A percentile compares a stretch with the other conserved stretches of the same genome.
phyloP scores from a whole-genome alignment of 2,797 vertebrate species.

The Alauda arvensis region DNA sequence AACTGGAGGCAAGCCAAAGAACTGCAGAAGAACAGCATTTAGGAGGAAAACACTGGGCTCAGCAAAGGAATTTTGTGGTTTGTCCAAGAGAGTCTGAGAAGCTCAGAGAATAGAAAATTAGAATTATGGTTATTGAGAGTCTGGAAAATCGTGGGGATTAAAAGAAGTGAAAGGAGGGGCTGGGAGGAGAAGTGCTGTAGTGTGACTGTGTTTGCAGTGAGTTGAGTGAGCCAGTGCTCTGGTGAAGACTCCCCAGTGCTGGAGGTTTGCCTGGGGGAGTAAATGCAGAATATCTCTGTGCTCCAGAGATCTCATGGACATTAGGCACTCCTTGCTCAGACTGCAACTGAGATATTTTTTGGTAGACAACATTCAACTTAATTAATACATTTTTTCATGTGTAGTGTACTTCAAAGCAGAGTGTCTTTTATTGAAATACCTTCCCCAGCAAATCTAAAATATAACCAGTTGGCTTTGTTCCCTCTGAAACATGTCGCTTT shows the following conservation, averaged over 20 bases:
- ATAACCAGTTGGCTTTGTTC: neutral
- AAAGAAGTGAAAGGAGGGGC: neutral
- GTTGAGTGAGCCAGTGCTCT: rapidly evolving
- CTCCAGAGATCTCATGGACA: neutral
- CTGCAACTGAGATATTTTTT: neutral
- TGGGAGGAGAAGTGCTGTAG: neutral
- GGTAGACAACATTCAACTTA: neutral
- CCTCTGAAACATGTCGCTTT: neutral
- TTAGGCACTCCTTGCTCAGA: neutral
- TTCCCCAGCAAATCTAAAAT: neutral
- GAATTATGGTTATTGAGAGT: neutral
- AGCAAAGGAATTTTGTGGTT: neutral
- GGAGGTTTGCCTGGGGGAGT: neutral
- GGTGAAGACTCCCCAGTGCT: neutral
- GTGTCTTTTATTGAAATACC: neutral
- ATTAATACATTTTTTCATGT: neutral
- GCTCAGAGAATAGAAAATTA: neutral
- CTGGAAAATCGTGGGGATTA: neutral
- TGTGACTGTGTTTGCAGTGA: neutral
- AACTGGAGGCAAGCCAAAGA: neutral
- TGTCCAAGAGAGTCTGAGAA: neutral
- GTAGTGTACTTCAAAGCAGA: neutral
- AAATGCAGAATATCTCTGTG: neutral
- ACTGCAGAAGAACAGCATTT: neutral
- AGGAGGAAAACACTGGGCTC: neutral